Base-by-base conservation (phyloP, 2,113 vertebrate genomes). In the Ifrita kowaldi region DNA sequence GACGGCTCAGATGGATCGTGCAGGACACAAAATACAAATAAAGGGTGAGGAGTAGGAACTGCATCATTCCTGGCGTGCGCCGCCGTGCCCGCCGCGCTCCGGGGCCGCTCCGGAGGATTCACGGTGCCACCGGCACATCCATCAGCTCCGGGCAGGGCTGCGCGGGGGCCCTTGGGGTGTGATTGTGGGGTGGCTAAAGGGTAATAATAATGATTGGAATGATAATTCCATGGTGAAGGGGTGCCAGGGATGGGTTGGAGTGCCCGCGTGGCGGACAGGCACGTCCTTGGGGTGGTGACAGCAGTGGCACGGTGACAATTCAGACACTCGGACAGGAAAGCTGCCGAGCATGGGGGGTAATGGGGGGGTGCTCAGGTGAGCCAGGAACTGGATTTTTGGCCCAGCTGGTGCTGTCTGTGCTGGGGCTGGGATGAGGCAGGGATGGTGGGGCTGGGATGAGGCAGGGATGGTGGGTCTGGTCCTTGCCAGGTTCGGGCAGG, bases 131-230 rank as follows among this genome's bases (percentile, higher is more conserved):
- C 3, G 1, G 75, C 30, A 0, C 73, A 17, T 89, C 50, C 33
- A 49, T 74, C 87, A 89, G 42, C 60, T 9, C 19, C 5, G 1
- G 30, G 71, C 49, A 1, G 78, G 53, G 91, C 64, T 23, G 63
- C 62, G 2, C 68, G 33, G 33, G 24, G 10, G 19, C 0, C 26
- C 23, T 1, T 0, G 44, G 35, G 9, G 39, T 0, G 59, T 3
- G 44, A 0, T 0, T 46, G 64, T 6, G 2, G 64, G 63, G 71
- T 1, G 7, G 39, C 5, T 74, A 7, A 6, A 19, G 67, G 32
- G 37, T 16, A 5, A 39, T 28, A 2, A 14, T 14, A n/a, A 16
- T 0, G 13, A 35, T 7, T 7, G 57, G 9, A 1, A 21, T 13
- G 65, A 1, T 14, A 7, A 63, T 12, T 55, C 13, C 16, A 0